These are phyloP conservation scores for Cacatua alba DNA, from an alignment of 2,113 vertebrate genomes.

Conservation along the genomic window DNA sequence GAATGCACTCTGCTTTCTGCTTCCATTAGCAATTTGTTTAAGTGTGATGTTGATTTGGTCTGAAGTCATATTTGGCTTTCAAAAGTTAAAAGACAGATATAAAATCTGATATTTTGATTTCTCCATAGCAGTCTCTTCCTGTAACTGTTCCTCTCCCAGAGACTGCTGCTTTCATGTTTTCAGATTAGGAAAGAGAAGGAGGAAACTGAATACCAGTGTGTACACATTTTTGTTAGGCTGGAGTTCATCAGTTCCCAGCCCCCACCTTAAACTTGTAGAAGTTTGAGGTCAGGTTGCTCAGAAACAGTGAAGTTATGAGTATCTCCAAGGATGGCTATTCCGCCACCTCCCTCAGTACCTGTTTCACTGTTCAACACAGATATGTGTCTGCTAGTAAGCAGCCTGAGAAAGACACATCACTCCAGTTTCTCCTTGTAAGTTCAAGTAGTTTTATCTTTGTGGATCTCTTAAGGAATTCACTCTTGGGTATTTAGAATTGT, in stretches of 20 bases:
- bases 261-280: neutral
- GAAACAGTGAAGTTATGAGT: fast-evolving
- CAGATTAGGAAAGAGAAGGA: neutral
- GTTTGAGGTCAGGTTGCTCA: neutral
- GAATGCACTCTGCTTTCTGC: neutral
- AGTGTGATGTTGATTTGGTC: neutral
- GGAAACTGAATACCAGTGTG: neutral
- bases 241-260: neutral
- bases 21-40: neutral
- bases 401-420: neutral
- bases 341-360: fast-evolving
- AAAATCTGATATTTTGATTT: neutral
- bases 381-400: neutral
- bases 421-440: neutral
- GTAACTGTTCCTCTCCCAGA: neutral
- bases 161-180: neutral
- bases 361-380: neutral
- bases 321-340: neutral
- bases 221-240: neutral
- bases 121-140: neutral
- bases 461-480: neutral
- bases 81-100: neutral
- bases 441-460: neutral
- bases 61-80: neutral
- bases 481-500: neutral